These are phyloP conservation scores for Pterocles gutturalis DNA, from an alignment of 2,113 vertebrate species.

Conservation along the genomic window DNA sequence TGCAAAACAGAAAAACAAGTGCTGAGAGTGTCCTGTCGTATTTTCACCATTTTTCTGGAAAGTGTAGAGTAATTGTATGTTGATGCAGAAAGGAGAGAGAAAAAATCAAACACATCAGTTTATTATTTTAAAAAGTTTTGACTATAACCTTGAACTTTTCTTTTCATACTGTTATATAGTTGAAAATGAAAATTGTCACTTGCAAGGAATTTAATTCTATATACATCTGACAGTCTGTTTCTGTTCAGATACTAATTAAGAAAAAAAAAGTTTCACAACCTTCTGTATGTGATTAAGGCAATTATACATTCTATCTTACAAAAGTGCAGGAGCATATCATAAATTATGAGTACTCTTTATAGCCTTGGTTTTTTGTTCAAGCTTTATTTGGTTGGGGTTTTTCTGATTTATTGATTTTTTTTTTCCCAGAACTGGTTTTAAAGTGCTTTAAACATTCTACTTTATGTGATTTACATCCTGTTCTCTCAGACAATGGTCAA, in stretches of 20 bases:
- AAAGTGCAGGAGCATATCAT: not conserved
- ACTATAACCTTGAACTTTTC: not conserved
- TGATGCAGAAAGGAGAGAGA: not conserved
- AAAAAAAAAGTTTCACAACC: not conserved
- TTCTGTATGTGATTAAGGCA: not conserved
- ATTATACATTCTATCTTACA: not conserved
- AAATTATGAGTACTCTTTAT: not conserved
- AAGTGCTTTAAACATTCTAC: not conserved
- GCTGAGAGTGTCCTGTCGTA: not conserved
- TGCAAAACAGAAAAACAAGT: not conserved
- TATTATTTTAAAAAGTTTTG: not conserved
- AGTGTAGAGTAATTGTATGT: not conserved
- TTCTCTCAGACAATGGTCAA: not conserved
- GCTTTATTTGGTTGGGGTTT: not conserved
- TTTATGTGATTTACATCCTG: not conserved
- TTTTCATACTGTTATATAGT: not conserved
- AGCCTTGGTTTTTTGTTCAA: not conserved
- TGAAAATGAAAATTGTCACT: not conserved
- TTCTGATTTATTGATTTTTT: not conserved
- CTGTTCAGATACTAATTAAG: not conserved
- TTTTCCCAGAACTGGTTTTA: not conserved
- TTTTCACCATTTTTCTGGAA: not conserved
- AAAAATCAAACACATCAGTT: not conserved
- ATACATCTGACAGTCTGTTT: not conserved
- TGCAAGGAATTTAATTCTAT: not conserved